Base-by-base conservation (phyloP, 2,888 invertebrate species). In the Agrotis segetum region DNA sequence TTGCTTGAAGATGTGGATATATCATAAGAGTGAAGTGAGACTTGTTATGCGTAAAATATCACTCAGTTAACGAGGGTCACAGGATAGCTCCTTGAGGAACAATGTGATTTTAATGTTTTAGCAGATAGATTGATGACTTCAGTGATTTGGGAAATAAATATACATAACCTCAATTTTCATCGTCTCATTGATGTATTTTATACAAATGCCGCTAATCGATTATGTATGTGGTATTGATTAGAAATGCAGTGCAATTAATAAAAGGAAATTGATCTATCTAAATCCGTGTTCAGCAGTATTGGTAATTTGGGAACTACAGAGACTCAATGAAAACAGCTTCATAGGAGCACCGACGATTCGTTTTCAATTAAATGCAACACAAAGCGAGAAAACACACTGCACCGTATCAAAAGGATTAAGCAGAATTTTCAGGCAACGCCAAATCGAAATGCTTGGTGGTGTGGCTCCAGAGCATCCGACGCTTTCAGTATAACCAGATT, bases 401-500 rank as follows among this genome's bases (percentile, higher is more conserved):
- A 64, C 21, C 62, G 50, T 52, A 67, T 60, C 55, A 67, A 68
- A 63, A 59, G 60, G 73, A 59, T 77, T 56, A 65, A 59, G 49
- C 59, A 72, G 61, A 52, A 55, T 53, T 58, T 60, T 40, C 52
- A 34, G 47, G 55, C 61, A 50, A 16, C 46, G 16, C 24, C 21
- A 55, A 70, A 63, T 58, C 13, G 29, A 63, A 66, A 64, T 24
- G 29, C 9, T 53, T 49, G 77, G 71, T 79, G 64, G 71, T 79
- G 64, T 68, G 72, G 63, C 21, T 40, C 46, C 24, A 44, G 24
- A 63, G 46, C 29, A 40, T 77, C 63, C 66, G 65, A 59, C n/a
- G 50, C 65, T 67, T 60, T 21, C 64, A 69, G 66, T 74, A 66
- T 66, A 74, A 63, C 70, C 58, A 67, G 77, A 79, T 81, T 82